phyloP scores from a whole-genome alignment of 2,113 vertebrate genomes.

The Vulpes vulpes region DNA sequence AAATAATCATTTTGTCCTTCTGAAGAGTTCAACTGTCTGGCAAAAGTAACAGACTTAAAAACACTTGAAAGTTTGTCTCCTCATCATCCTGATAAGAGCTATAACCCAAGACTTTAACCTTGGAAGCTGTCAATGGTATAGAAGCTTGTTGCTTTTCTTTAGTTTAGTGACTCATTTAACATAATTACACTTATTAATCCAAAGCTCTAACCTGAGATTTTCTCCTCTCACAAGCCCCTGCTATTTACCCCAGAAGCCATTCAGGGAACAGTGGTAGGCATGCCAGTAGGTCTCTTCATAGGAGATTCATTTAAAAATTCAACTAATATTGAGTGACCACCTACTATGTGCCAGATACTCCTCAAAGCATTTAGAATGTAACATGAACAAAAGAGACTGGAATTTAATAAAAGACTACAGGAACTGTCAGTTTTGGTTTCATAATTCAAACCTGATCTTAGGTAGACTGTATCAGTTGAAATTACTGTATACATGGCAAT shows the following conservation, averaged over 20 bases:
- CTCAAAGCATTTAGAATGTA: neutral
- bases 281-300: neutral
- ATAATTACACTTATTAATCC: neutral
- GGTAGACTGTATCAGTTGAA: neutral
- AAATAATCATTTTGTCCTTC: neutral
- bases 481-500: neutral
- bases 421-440: neutral
- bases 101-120: neutral
- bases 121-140: neutral
- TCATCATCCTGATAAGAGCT: conserved; percentile 32
- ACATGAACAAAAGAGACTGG: neutral
- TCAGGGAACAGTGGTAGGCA: neutral
- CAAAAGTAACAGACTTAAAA: conserved; percentile 48
- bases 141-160: neutral
- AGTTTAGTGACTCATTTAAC: neutral
- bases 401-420: neutral
- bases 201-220: neutral
- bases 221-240: neutral
- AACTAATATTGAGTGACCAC: neutral
- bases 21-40: conserved; percentile 29
- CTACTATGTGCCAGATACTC: neutral
- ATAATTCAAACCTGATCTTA: neutral
- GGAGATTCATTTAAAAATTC: neutral
- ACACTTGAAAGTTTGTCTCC: conserved; percentile 34
- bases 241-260: neutral